These are phyloP conservation scores for Actinia tenebrosa DNA, from an alignment of 64 coral and sea anemone genomes.

Conservation along the genomic window DNA sequence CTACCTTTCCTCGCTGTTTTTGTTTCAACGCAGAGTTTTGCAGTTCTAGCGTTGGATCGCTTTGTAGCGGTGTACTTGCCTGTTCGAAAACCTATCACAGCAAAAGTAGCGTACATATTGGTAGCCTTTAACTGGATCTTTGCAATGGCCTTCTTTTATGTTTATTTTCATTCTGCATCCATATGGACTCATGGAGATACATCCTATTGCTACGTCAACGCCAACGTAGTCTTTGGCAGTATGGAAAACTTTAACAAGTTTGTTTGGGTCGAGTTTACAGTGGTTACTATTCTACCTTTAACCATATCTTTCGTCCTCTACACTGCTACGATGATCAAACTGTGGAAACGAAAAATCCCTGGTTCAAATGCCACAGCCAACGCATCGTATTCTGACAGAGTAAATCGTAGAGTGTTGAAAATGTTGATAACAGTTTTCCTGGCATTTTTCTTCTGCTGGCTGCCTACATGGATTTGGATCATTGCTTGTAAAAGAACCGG, in stretches of 20 bases:
- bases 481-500: constrained; percentile 19
- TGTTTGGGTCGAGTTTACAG: constrained; percentile 34
- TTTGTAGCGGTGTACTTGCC: constrained; percentile 50
- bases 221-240: background rate
- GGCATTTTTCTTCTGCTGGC: constrained; percentile 41
- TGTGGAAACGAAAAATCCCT: constrained; percentile 38
- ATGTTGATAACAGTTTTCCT: constrained; percentile 39
- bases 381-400: constrained; percentile 22
- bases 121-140: constrained; percentile 24
- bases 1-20: constrained; percentile 20
- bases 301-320: constrained; percentile 28
- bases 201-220: constrained; percentile 6
- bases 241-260: constrained; percentile 12
- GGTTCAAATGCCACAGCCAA: constrained; percentile 28
- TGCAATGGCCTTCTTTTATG: constrained; percentile 13
- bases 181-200: background rate
- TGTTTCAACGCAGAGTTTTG: constrained; percentile 37
- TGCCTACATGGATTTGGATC: constrained; percentile 42
- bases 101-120: constrained; percentile 9
- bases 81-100: constrained; percentile 29
- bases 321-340: constrained; percentile 38
- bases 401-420: constrained; percentile 39
- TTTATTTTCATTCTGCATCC: background rate
- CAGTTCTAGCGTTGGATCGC: constrained; percentile 35
- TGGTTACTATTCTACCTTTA: constrained; percentile 5